Percentiles rank a stretch among this genome's conserved stretches.
Evolutionary conservation across 1,140 invertebrate genomes (phyloP).

Genomic region (Drosophila mojavensis): DNA sequence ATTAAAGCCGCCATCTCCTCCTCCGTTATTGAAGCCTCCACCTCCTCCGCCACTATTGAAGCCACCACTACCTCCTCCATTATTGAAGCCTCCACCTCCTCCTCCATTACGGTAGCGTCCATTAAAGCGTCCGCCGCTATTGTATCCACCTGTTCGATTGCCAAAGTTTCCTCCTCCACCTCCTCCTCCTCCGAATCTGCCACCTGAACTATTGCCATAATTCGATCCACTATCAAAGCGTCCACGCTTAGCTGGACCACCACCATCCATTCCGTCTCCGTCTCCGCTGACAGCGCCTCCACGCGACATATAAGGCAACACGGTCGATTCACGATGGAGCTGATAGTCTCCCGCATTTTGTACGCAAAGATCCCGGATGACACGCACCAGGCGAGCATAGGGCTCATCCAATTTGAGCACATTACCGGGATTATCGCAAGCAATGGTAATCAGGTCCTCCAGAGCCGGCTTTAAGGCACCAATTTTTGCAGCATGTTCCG

Average conservation of each 20-base stretch:
- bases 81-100: background rate
- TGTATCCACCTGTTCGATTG: background rate
- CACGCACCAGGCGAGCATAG: slow-evolving; percentile 86
- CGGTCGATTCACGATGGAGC: slow-evolving; percentile 85
- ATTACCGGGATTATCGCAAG: slow-evolving; percentile 91
- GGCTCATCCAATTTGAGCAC: slow-evolving; percentile 85
- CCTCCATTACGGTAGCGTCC: background rate
- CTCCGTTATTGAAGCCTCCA: background rate
- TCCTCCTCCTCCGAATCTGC: slow-evolving; percentile 30
- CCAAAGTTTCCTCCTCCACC: slow-evolving; percentile 18
- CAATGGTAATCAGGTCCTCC: slow-evolving; percentile 92
- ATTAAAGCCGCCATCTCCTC: background rate
- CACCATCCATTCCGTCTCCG: slow-evolving; percentile 21
- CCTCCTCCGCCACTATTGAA: slow-evolving; percentile 8
- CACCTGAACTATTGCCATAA: slow-evolving; percentile 19
- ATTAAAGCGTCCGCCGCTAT: slow-evolving; percentile 1
- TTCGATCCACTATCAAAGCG: slow-evolving; percentile 40
- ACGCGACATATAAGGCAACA: slow-evolving; percentile 83
- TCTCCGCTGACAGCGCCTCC: background rate
- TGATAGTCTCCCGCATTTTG: slow-evolving; percentile 89
- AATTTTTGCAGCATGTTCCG: slow-evolving; percentile 90
- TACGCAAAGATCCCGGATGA: slow-evolving; percentile 89
- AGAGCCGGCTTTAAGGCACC: slow-evolving; percentile 94
- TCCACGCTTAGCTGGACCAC: slow-evolving; percentile 53
- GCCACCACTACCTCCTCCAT: background rate